These are phyloP conservation scores for Neogale vison DNA, from an alignment of 2,113 vertebrate species.

Conservation along the genomic window DNA sequence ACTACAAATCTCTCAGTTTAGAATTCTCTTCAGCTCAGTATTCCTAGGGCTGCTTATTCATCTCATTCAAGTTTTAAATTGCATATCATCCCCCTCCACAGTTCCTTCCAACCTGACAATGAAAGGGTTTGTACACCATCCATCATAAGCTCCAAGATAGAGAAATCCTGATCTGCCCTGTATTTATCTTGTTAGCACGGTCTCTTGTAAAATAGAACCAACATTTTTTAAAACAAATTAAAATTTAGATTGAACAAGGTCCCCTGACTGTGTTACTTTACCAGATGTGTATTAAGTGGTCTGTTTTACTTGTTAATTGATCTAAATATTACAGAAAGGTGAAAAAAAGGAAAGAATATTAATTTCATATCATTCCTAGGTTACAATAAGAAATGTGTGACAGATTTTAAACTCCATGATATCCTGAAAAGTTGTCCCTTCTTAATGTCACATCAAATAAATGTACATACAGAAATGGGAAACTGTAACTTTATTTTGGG, in stretches of 20 bases:
- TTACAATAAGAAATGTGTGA: background rate
- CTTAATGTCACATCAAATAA: background rate
- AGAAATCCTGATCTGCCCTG: background rate
- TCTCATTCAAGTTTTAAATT: background rate
- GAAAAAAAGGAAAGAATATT: conserved; percentile 7
- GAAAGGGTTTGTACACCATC: background rate
- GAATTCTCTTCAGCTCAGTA: background rate
- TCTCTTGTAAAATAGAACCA: background rate
- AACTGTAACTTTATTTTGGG: background rate
- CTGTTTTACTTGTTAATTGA: background rate
- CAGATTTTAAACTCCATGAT: background rate
- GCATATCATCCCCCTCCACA: background rate
- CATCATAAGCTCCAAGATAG: background rate
- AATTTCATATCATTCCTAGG: background rate
- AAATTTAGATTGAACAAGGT: background rate
- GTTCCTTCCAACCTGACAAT: background rate
- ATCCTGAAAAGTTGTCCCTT: background rate
- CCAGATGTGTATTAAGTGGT: background rate
- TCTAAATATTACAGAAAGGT: background rate
- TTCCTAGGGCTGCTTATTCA: background rate
- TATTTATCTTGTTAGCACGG: background rate
- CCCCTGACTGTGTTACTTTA: background rate
- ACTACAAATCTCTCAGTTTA: background rate
- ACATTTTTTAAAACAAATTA: background rate
- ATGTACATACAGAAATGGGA: background rate